Evolutionary conservation across 1,140 invertebrate genomes (phyloP).

Genomic region (Philotrypesis tridentata): DNA sequence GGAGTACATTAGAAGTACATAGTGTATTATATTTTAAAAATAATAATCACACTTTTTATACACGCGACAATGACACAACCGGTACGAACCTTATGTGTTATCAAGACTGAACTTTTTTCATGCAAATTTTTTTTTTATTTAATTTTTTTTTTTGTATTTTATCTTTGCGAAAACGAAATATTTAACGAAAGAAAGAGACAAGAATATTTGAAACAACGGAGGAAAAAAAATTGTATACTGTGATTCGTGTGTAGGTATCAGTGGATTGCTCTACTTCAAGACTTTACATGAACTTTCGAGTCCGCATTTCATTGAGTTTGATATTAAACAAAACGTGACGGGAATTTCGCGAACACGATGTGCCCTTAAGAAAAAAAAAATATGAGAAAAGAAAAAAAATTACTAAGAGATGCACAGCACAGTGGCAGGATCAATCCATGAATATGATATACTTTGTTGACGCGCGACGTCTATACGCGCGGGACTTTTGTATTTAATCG

Average conservation of each 20-base stretch:
- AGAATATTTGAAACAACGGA: background rate
- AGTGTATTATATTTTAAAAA: conserved; percentile 53
- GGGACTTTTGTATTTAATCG: conserved; percentile 29
- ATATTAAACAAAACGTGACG: background rate
- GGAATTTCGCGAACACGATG: conserved; percentile 21
- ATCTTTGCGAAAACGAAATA: background rate
- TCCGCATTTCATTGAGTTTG: background rate
- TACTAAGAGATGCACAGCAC: background rate
- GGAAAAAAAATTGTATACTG: background rate
- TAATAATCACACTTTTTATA: conserved; percentile 25
- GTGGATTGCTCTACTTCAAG: background rate
- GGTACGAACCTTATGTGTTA: conserved; percentile 38
- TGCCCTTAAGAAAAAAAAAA: conserved; percentile 15
- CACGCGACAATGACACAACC: conserved; percentile 25
- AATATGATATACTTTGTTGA: background rate
- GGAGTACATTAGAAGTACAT: too few species aligned
- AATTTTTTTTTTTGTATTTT: background rate
- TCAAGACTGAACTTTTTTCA: conserved; percentile 29
- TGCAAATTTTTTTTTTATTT: background rate
- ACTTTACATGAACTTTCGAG: background rate
- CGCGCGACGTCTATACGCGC: background rate
- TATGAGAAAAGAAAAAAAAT: conserved; percentile 6
- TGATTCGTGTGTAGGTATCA: background rate
- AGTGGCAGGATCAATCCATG: background rate
- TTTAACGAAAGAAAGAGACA: background rate